Base-by-base conservation (phyloP, 2,888 invertebrate genomes). In the Cataglyphis altisquamis region DNA sequence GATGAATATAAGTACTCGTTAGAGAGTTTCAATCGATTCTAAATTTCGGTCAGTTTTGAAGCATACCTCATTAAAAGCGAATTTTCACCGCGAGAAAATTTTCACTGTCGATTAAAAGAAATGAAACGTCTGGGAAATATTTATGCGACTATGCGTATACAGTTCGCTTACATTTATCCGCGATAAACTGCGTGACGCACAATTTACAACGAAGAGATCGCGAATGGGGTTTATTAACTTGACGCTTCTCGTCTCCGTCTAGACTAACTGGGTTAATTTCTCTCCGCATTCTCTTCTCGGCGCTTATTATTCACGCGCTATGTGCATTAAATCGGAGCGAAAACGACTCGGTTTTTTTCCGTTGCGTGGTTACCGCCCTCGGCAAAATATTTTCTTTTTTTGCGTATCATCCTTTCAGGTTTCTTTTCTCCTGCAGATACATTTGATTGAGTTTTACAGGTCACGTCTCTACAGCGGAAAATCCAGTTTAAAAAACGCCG, bases 401-500 rank as follows among this genome's bases (percentile, higher is more conserved):
- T n/a, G 29, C 70, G 57, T 41, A 78, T n/a, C 41, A 52, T 39
- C 41, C 57, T 45, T 72, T 78, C 57, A 18, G n/a, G 55, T 72
- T 32, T 25, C 1, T 57, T 67, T 55, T 72, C 41, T 48, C 12
- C 18, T 15, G 21, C 41, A n/a, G 32, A 8, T 9, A 78, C n/a
- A 72, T 60, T 57, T 57, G 21, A 41, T 60, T 21, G 21, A 57
- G 3, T 62, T 39, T 72, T 25, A 45, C 41, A 48, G n/a, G 41
- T 12, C 48, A 6, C 63, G 12, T 41, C 10, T 55, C 15, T 41
- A 41, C 45, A 55, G 29, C 29, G 67, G n/a, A 55, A 74, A 82
- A 82, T 67, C 68, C 68, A 68, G 68, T 84, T 81, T 82, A 74
- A 82, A 84, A 41, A 67, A 82, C 52, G 21, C 67, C 67, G 10